Evolutionary conservation across 2,888 invertebrate species (phyloP).

Genomic region (Bombylius major): DNA sequence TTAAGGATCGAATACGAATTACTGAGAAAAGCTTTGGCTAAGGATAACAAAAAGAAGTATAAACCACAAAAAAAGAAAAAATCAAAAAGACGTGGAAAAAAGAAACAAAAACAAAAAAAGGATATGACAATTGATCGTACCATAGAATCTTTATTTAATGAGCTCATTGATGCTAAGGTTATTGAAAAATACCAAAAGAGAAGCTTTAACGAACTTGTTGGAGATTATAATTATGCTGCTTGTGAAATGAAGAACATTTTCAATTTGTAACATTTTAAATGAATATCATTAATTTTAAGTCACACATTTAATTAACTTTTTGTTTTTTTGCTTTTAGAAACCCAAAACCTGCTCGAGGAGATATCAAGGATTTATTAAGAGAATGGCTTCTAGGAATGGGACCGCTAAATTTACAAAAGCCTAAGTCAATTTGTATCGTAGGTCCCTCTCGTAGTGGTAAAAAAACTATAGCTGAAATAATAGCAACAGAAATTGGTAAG

Average conservation of each 20-base stretch:
- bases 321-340: conserved; percentile 15
- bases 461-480: conserved; percentile 51
- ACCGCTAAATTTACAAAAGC: conserved; percentile 31
- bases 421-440: conserved; percentile 49
- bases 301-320: background rate
- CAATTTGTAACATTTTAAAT: conserved; percentile 1
- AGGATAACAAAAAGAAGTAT: conserved; percentile 26
- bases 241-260: conserved; percentile 30
- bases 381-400: conserved; percentile 36
- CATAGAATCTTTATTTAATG: conserved; percentile 51
- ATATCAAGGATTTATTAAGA: conserved; percentile 43
- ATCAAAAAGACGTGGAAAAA: conserved; percentile 16
- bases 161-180: conserved; percentile 41
- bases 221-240: conserved; percentile 48
- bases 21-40: conserved; percentile 34
- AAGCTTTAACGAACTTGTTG: conserved; percentile 47
- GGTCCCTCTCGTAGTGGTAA: conserved; percentile 58
- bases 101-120: conserved; percentile 39
- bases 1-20: conserved; percentile 29
- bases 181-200: conserved; percentile 45
- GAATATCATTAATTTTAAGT: too few relatives aligned
- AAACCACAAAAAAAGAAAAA: conserved; percentile 21
- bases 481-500: conserved; percentile 49
- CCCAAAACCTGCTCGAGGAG: conserved; percentile 40
- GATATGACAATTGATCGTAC: conserved; percentile 47